A percentile compares a stretch with the other conserved stretches of the same genome.
phyloP scores from a whole-genome alignment of 1,140 invertebrate genomes.

The Pseudomyrmex flavicornis region DNA sequence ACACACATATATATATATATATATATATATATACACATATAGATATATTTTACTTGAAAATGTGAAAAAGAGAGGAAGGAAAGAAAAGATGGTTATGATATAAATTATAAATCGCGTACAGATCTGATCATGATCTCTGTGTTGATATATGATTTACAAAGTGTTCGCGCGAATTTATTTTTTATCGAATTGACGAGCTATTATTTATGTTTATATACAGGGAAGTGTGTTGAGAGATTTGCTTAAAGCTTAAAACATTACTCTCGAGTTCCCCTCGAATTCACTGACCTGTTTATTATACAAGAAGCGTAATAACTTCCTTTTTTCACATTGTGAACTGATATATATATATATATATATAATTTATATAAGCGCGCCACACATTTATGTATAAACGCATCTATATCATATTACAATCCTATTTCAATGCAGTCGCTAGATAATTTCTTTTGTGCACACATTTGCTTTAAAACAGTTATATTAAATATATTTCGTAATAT shows the following conservation, averaged over 20 bases:
- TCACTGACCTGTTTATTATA: constrained; percentile 7
- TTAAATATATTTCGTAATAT: constrained; percentile 20
- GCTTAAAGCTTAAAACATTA: constrained; percentile 6
- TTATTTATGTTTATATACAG: constrained; percentile 34
- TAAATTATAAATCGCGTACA: constrained; percentile 36
- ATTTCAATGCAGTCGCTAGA: no score
- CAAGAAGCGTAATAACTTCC: background rate
- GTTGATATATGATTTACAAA: constrained; percentile 42
- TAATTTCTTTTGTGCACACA: constrained; percentile 30
- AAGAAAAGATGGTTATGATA: constrained; percentile 14
- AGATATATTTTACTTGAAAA: constrained; percentile 20
- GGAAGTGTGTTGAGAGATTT: constrained; percentile 12
- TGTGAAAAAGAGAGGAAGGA: background rate
- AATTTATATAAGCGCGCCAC: background rate
- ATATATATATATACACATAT: constrained; percentile 16
- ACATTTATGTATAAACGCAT: no score
- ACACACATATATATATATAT: constrained; percentile 23
- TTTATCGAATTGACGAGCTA: constrained; percentile 26
- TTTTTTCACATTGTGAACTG: constrained; percentile 14
- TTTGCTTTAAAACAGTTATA: constrained; percentile 54
- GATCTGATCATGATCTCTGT: constrained; percentile 23
- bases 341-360: constrained; percentile 14
- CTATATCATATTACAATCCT: no score
- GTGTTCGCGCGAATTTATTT: constrained; percentile 27
- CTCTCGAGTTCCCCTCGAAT: constrained; percentile 14